A percentile compares a stretch with the other conserved stretches of the same genome.
Conservation (phyloP, 2,797 vertebrate genomes). For the Sebastes paucispinis region DNA sequence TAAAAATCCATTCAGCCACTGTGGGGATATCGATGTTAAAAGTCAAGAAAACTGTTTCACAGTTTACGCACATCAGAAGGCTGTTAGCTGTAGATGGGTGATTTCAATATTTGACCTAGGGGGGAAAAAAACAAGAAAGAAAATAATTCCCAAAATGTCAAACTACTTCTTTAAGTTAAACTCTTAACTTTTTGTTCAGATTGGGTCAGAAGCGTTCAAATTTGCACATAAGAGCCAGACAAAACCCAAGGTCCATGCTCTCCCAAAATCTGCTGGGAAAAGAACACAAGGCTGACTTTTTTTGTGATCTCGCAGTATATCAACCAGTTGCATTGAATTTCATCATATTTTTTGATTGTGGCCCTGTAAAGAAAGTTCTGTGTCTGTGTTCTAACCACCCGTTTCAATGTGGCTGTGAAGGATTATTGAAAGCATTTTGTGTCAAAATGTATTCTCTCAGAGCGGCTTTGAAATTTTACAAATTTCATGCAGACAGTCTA, state of each 20-base stretch:
- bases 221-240: constrained; percentile 3
- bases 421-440: constrained; percentile 28
- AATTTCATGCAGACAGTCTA: background rate
- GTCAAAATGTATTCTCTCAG: constrained; percentile 12
- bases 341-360: constrained; percentile 52
- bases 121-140: background rate
- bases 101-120: background rate
- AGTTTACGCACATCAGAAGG: background rate
- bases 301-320: constrained; percentile 37
- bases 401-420: constrained; percentile 11
- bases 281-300: constrained; percentile 11
- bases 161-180: background rate
- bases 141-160: background rate
- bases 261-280: background rate
- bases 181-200: background rate
- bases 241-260: constrained; percentile 6
- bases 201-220: background rate
- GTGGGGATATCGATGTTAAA: background rate
- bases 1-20: background rate
- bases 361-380: constrained; percentile 31
- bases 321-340: constrained; percentile 54
- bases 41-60: background rate
- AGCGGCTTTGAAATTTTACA: constrained; percentile 32
- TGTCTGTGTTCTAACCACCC: constrained; percentile 5
- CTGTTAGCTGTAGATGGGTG: background rate